Evolutionary conservation across 2,888 invertebrate genomes (phyloP), one percentile per base, ranked within the genome.

Genomic region (Cantharis rustica): DNA sequence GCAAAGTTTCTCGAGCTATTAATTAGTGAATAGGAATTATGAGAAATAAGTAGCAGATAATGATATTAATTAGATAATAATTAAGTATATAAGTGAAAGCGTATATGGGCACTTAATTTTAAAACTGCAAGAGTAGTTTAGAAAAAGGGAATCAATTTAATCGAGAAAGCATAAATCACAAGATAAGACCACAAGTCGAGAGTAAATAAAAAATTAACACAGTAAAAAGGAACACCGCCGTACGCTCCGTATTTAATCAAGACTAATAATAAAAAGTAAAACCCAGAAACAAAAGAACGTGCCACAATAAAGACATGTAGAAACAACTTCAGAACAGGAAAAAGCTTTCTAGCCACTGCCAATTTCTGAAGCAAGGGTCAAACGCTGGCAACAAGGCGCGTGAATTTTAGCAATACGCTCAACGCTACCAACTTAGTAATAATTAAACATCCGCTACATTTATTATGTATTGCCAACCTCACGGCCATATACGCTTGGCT

Each of bases 381-480:
- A 78, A 75, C 26, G 69, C 31, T 73, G 73, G 71, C 71, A 73
- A 70, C 66, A 70, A 70, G 76, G 77, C 69, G 74, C 76, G 77
- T 74, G 70, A 75, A 79, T 74, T 81, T 79, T 76, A 75, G 75
- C 72, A 79, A 75, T 75, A 69, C 77, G 80, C 79, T 83, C 81
- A 83, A 80, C 83, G 81, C 81, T 80, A 79, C 81, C 81, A 82
- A 82, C 82, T 79, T 81, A 79, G 81, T 84, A 86, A 87, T 87
- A 86, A 87, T 87, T 87, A 86, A 87, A 83, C 85, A 84, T 82
- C 81, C 77, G 77, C 81, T 79, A 79, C 85, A 87, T 87, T 84
- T 86, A 86, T 87, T 86, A 87, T 87, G 85, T 84, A 87, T 85
- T 83, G 83, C 85, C 82, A 84, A 84, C 85, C 86, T 86, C 85